Conservation (phyloP, 2,888 invertebrate species). For the Cerceris rybyensis region DNA sequence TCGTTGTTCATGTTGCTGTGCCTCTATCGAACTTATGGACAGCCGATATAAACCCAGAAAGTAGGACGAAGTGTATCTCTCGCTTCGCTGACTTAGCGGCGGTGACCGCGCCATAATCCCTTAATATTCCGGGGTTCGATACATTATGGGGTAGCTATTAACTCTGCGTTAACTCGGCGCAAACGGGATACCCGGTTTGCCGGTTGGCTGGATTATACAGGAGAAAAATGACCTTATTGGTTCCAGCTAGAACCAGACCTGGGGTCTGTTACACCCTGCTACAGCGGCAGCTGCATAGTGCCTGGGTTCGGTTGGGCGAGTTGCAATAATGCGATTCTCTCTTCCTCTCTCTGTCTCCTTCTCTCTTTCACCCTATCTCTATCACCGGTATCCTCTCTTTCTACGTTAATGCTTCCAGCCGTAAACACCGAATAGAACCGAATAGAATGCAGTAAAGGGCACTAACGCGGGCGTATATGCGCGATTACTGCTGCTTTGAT, state of each 20-base stretch:
- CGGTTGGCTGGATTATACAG: constrained; percentile 71
- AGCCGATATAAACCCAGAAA: constrained; percentile 51
- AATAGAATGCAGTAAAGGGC: constrained; percentile 77
- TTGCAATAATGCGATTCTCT: constrained; percentile 78
- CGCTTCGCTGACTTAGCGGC: constrained; percentile 57
- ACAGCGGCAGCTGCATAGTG: constrained; percentile 66
- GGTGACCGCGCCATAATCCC: constrained; percentile 70
- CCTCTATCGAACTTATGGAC: neutral
- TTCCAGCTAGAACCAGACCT: constrained; percentile 69
- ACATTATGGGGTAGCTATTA: constrained; percentile 75
- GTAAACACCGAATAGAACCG: constrained; percentile 78
- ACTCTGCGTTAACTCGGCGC: constrained; percentile 76
- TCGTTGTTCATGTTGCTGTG: neutral
- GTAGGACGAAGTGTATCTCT: constrained; percentile 56
- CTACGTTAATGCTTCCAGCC: constrained; percentile 75
- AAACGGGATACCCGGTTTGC: constrained; percentile 70
- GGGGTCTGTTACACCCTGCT: constrained; percentile 69
- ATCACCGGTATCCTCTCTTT: constrained; percentile 49
- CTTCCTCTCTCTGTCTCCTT: constrained; percentile 38
- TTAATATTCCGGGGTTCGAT: constrained; percentile 75
- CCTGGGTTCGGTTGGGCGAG: constrained; percentile 62
- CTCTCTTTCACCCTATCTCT: neutral
- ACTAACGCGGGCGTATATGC: constrained; percentile 58
- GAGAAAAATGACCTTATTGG: constrained; percentile 77
- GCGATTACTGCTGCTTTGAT: constrained; percentile 55